phyloP scores from a whole-genome alignment of 2,797 vertebrate genomes.

The Nyctalus aviator region DNA sequence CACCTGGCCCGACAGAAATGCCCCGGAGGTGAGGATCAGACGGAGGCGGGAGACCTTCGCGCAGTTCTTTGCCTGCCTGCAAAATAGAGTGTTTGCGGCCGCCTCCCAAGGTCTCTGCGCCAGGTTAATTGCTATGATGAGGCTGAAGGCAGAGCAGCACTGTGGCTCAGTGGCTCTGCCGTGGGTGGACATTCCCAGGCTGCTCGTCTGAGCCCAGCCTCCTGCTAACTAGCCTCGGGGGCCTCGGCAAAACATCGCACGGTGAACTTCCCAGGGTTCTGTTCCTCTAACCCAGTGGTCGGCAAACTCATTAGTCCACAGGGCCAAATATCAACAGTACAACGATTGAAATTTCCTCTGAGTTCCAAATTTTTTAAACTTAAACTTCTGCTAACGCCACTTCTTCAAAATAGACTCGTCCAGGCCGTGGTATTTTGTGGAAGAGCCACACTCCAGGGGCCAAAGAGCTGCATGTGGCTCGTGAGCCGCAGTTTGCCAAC shows the following conservation, averaged over 20 bases:
- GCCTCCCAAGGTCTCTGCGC: not conserved
- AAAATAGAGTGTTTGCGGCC: not conserved
- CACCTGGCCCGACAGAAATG: slow-evolving; percentile 39
- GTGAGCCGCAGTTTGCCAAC: too few species aligned
- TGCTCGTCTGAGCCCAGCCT: not conserved
- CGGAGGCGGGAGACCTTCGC: not conserved
- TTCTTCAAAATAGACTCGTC: too few species aligned
- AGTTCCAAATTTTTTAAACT: too few species aligned
- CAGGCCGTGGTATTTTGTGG: too few species aligned
- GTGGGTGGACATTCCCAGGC: not conserved
- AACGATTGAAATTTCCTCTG: too few species aligned
- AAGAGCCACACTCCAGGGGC: too few species aligned
- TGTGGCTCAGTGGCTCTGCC: not conserved
- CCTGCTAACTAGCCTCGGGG: too few species aligned
- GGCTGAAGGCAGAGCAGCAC: not conserved
- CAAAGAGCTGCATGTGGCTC: too few species aligned
- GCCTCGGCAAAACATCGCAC: not conserved
- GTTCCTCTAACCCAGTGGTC: not conserved
- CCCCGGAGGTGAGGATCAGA: slow-evolving; percentile 50
- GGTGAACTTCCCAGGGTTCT: not conserved
- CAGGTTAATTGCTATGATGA: not conserved
- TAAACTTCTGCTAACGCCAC: too few species aligned
- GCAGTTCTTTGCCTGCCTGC: slow-evolving; percentile 50
- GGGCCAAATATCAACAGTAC: too few species aligned
- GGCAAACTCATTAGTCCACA: too few species aligned